A percentile compares a stretch with the other conserved stretches of the same genome.
Conservation (phyloP, 2,113 vertebrate species). For the Sylvilagus bachmani region DNA sequence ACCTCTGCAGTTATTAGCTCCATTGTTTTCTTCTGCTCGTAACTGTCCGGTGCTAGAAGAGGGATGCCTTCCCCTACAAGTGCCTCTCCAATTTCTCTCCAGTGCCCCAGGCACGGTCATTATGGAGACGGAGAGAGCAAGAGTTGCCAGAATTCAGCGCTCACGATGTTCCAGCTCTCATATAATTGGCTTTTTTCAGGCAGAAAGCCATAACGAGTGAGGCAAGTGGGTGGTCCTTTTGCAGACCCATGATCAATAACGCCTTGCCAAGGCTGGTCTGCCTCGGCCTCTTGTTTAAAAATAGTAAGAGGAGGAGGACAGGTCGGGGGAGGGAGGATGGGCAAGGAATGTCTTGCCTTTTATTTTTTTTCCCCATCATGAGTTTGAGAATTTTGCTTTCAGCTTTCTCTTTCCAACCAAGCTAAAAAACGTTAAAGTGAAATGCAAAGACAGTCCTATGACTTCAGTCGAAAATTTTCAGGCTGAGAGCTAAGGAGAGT, state of each 20-base stretch:
- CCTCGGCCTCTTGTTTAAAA: constrained; percentile 64
- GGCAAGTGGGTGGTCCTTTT: constrained; percentile 30
- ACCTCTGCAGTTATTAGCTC: not conserved
- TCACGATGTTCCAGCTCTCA: not conserved
- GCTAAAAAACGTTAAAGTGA: constrained; percentile 43
- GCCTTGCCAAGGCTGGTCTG: not conserved
- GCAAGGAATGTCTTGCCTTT: not conserved
- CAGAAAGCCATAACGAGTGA: not conserved
- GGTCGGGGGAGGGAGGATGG: not conserved
- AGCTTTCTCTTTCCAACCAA: constrained; percentile 19
- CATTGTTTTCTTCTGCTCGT: constrained; percentile 22
- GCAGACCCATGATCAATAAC: constrained; percentile 36
- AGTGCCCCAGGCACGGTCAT: not conserved
- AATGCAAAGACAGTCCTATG: not conserved
- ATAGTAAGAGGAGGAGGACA: constrained; percentile 51
- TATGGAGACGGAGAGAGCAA: not conserved
- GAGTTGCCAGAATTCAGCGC: not conserved
- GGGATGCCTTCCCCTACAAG: not conserved
- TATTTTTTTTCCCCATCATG: not conserved
- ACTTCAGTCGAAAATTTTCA: constrained; percentile 2
- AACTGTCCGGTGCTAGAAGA: not conserved
- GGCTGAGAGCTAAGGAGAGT: constrained; percentile 6
- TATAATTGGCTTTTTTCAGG: not conserved
- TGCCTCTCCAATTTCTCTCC: not conserved
- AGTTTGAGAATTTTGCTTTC: constrained; percentile 54